phyloP scores from a whole-genome alignment of 92 coral and sea anemone species.

The Zoanthus solanderi region DNA sequence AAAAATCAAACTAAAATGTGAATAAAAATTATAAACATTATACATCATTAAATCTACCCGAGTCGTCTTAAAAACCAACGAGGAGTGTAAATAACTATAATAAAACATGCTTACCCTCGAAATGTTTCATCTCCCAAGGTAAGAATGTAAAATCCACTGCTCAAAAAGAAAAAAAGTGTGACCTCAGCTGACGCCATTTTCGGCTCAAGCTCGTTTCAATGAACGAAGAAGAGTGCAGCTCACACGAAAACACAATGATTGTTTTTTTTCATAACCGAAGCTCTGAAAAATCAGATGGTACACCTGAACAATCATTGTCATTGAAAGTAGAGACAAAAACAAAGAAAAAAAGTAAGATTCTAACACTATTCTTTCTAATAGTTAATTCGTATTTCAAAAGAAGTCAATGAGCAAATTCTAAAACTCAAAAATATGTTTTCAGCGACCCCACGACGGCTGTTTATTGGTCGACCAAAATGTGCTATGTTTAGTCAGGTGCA shows the following conservation, averaged over 20 bases:
- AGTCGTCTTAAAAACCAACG: too few species aligned
- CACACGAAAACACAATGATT: not conserved
- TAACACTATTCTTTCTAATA: not conserved
- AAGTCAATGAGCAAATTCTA: not conserved
- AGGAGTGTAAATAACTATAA: too few species aligned
- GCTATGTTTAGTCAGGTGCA: not conserved
- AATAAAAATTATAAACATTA: too few species aligned
- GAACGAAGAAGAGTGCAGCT: not conserved
- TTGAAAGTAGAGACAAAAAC: not conserved
- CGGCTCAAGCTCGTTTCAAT: not conserved
- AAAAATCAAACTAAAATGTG: too few species aligned
- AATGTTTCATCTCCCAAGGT: not conserved
- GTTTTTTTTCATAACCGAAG: not conserved
- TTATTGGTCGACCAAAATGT: not conserved
- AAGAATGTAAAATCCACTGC: not conserved
- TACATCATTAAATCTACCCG: too few species aligned
- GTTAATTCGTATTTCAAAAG: not conserved
- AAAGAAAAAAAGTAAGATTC: not conserved
- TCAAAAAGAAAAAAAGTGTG: not conserved
- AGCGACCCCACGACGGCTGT: not conserved
- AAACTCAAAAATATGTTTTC: not conserved
- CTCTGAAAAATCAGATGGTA: not conserved
- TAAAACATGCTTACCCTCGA: not conserved
- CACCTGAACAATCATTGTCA: slow-evolving; percentile 4
- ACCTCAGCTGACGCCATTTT: not conserved